Conservation (phyloP, 1,140 invertebrate species). For the Pteromalus puparum region DNA sequence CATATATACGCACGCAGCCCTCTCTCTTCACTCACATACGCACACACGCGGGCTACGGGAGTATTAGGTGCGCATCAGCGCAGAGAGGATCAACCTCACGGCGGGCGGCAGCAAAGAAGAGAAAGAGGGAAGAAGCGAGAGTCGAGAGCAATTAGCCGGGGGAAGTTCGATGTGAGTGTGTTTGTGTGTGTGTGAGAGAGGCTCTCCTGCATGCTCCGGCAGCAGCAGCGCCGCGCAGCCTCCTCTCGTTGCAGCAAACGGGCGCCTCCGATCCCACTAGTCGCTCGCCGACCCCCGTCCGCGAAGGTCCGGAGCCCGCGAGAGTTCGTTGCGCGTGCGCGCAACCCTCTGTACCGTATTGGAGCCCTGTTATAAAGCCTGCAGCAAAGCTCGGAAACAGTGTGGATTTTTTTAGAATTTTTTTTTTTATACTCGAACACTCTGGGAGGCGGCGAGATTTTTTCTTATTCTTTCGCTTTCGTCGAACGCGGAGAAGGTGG, state of each 20-base stretch:
- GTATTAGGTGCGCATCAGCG: neutral
- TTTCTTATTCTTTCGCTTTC: neutral
- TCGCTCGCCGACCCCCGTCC: conserved; percentile 72
- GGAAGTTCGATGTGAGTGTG: neutral
- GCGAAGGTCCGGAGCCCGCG: conserved; percentile 64
- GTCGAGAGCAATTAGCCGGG: conserved; percentile 50
- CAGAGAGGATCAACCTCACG: neutral
- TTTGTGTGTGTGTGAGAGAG: conserved; percentile 37
- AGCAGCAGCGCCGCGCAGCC: conserved; percentile 46
- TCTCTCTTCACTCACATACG: neutral
- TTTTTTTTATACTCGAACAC: neutral
- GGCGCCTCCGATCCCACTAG: conserved; percentile 61
- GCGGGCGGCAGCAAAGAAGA: neutral
- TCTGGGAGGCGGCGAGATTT: neutral
- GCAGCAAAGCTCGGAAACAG: conserved; percentile 28
- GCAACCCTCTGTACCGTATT: neutral
- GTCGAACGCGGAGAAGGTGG: neutral
- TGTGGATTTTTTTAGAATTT: neutral
- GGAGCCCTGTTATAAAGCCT: neutral
- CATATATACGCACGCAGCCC: too few relatives aligned
- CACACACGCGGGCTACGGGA: neutral
- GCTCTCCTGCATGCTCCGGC: conserved; percentile 6
- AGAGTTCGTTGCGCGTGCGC: conserved; percentile 53
- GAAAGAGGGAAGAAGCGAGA: conserved; percentile 46
- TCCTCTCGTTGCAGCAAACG: conserved; percentile 28